These are phyloP conservation scores for Erannis defoliaria DNA, from an alignment of 2,888 invertebrate genomes.

Conservation along the genomic window DNA sequence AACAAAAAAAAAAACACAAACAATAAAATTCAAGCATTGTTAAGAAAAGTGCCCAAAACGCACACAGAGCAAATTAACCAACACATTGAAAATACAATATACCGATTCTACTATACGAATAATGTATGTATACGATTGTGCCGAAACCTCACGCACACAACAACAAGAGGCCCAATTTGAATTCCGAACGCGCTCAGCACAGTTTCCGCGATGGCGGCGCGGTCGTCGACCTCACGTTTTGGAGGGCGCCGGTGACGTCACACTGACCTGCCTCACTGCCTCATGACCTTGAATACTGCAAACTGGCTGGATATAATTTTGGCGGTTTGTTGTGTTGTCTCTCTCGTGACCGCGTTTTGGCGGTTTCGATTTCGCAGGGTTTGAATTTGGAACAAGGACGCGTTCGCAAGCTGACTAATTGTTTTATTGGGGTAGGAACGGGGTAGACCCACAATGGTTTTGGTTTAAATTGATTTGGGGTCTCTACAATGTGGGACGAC, in stretches of 20 bases:
- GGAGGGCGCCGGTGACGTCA: conserved; percentile 84
- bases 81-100: conserved; percentile 33
- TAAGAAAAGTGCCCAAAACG: conserved; percentile 48
- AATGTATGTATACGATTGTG: conserved; percentile 42
- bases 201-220: conserved; percentile 82
- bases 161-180: conserved; percentile 77
- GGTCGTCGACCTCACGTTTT: conserved; percentile 79
- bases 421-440: background rate
- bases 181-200: conserved; percentile 83
- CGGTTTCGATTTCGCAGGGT: conserved; percentile 29
- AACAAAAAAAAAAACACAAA: conserved; percentile 36
- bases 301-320: conserved; percentile 54
- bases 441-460: background rate
- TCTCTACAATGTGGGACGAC: background rate
- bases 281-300: conserved; percentile 73
- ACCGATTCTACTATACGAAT: background rate
- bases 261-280: conserved; percentile 77
- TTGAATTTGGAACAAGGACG: conserved; percentile 29
- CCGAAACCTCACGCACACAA: conserved; percentile 67
- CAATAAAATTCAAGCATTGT: conserved; percentile 44
- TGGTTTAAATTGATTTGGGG: background rate
- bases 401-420: conserved; percentile 4
- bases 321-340: conserved; percentile 40
- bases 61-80: conserved; percentile 54
- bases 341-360: conserved; percentile 33